Conservation (phyloP, 2,113 vertebrate species). For the Gymnobelideus leadbeateri region DNA sequence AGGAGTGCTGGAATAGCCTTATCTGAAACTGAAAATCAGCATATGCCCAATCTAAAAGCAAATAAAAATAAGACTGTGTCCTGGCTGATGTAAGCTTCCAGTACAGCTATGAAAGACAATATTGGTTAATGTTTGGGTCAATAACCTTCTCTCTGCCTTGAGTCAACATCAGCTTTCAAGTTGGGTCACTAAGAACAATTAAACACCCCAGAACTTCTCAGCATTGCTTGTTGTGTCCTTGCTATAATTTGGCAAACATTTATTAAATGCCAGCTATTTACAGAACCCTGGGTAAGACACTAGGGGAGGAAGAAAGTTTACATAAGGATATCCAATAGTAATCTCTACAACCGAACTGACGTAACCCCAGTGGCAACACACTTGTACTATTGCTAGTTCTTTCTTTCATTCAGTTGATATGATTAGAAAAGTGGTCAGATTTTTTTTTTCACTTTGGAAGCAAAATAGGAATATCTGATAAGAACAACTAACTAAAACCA, state of each 20-base stretch:
- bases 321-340: neutral
- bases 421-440: neutral
- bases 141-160: constrained; percentile 64
- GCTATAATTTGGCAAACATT: neutral
- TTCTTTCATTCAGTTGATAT: neutral
- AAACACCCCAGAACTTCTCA: constrained; percentile 1
- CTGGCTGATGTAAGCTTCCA: neutral
- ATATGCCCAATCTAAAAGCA: constrained; percentile 63
- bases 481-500: neutral
- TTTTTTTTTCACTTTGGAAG: neutral
- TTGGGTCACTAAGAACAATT: constrained; percentile 45
- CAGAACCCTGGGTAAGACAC: neutral
- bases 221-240: neutral
- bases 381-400: neutral
- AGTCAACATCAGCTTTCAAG: constrained; percentile 4
- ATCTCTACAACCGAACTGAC: neutral
- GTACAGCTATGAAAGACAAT: constrained; percentile 50
- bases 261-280: neutral
- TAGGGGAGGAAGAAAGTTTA: neutral
- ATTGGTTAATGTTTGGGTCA: constrained; percentile 52
- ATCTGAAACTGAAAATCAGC: constrained; percentile 48
- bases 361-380: neutral
- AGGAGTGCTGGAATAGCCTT: constrained; percentile 46
- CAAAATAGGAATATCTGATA: neutral
- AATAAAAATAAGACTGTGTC: constrained; percentile 16